phyloP scores from a whole-genome alignment of 1,140 invertebrate species.

The Tribolium castaneum region DNA sequence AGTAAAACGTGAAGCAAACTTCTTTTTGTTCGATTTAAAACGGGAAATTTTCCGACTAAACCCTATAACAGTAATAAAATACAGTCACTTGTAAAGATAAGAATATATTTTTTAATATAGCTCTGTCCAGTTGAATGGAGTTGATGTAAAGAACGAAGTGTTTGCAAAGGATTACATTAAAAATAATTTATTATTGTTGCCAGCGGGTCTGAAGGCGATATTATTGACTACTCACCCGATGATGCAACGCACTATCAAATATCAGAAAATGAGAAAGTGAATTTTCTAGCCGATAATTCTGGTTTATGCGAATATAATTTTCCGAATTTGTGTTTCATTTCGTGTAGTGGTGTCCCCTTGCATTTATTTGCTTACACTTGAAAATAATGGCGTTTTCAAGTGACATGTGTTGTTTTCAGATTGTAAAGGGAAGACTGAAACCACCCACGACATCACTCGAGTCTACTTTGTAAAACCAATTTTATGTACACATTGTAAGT shows the following conservation, averaged over 20 bases:
- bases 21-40: neutral
- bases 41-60: neutral
- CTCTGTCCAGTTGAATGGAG: neutral
- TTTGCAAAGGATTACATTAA: slow-evolving; percentile 5
- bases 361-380: slow-evolving; percentile 18
- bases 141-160: neutral
- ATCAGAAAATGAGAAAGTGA: neutral
- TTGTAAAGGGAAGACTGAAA: slow-evolving; percentile 13
- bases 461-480: slow-evolving; percentile 66
- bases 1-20: neutral
- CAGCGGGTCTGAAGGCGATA: neutral
- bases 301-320: too few relatives aligned
- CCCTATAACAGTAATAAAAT: neutral
- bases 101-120: slow-evolving; percentile 10
- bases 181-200: neutral
- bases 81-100: slow-evolving; percentile 19
- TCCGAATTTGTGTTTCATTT: too few relatives aligned
- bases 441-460: slow-evolving; percentile 47
- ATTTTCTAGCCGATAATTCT: neutral
- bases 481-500: slow-evolving; percentile 69
- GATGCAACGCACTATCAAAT: neutral
- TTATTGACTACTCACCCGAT: neutral
- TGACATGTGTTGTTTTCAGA: slow-evolving; percentile 33
- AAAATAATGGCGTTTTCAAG: slow-evolving; percentile 2
- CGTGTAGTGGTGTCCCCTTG: neutral